Conservation (phyloP, 2,113 vertebrate genomes). For the Nycticryphes semicollaris region DNA sequence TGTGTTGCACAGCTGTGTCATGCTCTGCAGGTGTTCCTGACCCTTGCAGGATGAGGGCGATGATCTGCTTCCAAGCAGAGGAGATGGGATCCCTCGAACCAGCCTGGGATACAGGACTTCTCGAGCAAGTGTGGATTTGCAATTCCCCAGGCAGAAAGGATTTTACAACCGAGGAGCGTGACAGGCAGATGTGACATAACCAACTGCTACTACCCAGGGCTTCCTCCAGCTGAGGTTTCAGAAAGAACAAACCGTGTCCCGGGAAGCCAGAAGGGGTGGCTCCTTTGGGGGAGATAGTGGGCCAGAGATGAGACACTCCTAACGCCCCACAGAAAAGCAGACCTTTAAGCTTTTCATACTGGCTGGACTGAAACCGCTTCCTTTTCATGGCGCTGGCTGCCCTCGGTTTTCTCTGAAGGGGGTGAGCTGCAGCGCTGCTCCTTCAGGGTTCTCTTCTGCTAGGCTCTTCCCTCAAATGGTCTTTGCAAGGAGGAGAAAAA, state of each 20-base stretch:
- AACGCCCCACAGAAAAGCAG: neutral
- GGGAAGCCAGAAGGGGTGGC: neutral
- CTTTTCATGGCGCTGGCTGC: neutral
- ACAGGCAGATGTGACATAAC: neutral
- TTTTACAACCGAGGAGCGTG: too few species aligned
- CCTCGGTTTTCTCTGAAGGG: accelerated
- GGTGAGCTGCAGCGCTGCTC: neutral
- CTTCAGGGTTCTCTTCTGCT: neutral
- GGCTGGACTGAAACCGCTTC: neutral
- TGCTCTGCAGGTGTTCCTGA: accelerated
- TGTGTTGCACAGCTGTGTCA: neutral
- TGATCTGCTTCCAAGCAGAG: neutral
- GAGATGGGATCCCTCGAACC: neutral
- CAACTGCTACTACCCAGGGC: neutral
- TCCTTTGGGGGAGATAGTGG: neutral
- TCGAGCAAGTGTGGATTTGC: neutral
- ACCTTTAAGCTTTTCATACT: neutral
- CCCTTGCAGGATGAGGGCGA: neutral
- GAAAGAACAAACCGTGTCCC: neutral
- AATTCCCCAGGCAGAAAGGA: neutral
- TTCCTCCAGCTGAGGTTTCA: neutral
- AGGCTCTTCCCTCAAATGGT: neutral
- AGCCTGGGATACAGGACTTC: neutral
- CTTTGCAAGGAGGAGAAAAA: neutral
- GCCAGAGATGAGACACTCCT: neutral